A percentile compares a stretch with the other conserved stretches of the same genome.
phyloP scores from a whole-genome alignment of 1,140 invertebrate genomes.

The Musca vetustissima region DNA sequence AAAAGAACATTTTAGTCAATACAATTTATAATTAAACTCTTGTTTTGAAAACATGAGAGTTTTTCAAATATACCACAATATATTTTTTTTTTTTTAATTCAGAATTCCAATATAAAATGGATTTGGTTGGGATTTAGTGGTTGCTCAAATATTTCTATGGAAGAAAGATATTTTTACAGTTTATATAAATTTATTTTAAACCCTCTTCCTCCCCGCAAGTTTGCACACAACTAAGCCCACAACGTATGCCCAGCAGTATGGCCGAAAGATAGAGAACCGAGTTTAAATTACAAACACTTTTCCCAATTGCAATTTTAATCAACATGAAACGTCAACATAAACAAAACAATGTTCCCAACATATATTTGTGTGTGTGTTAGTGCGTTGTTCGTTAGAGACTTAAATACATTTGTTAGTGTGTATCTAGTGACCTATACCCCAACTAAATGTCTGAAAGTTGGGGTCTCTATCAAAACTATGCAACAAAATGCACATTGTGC shows the following conservation, averaged over 20 bases:
- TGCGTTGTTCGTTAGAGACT: no score
- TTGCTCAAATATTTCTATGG: neutral
- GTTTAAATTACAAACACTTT: neutral
- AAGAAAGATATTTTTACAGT: neutral
- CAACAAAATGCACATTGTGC: constrained; percentile 7
- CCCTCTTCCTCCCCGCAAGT: no score
- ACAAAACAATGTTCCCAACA: neutral
- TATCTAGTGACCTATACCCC: neutral
- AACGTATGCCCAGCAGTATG: neutral
- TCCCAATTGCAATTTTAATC: constrained; percentile 19
- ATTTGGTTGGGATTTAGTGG: neutral
- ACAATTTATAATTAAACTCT: no score
- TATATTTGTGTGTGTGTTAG: no score
- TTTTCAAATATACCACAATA: no score
- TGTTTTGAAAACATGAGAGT: no score
- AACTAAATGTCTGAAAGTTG: neutral
- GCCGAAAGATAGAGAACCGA: neutral
- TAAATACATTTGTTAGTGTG: neutral
- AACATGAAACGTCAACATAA: constrained; percentile 19
- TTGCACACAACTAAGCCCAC: no score
- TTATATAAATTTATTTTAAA: no score
- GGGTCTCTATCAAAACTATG: neutral
- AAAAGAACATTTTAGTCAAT: no score
- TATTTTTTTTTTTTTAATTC: no score
- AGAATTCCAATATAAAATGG: neutral